Evolutionary conservation across 92 coral and sea anemone species (phyloP).

Genomic region (Micromussa lordhowensis): DNA sequence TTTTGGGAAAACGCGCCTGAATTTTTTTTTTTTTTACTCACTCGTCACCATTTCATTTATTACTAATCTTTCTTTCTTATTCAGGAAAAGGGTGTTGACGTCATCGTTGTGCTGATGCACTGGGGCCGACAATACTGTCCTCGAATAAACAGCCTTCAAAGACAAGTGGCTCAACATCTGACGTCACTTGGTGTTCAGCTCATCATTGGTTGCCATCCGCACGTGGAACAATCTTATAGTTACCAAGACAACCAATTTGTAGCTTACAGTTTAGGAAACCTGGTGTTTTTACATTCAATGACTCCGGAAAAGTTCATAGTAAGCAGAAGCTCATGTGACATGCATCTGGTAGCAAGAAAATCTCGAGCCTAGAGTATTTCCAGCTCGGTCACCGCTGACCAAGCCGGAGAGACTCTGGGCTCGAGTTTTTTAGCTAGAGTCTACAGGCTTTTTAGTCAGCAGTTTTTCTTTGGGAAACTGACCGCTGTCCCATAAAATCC

Average conservation of each 20-base stretch:
- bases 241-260: slow-evolving; percentile 44
- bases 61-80: neutral
- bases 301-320: slow-evolving; percentile 32
- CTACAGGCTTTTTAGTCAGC: too few relatives aligned
- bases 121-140: slow-evolving; percentile 61
- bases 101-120: slow-evolving; percentile 53
- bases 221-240: slow-evolving; percentile 47
- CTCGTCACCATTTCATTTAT: neutral
- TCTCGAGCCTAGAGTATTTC: too few relatives aligned
- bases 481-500: too few relatives aligned
- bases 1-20: too few relatives aligned
- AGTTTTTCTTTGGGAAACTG: too few relatives aligned
- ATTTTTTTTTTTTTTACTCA: too few relatives aligned
- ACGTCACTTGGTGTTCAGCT: slow-evolving; percentile 69
- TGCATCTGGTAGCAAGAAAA: too few relatives aligned
- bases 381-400: too few relatives aligned
- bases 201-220: slow-evolving; percentile 64
- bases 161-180: slow-evolving; percentile 50
- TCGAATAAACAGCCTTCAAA: slow-evolving; percentile 37
- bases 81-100: slow-evolving; percentile 42
- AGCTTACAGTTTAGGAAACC: slow-evolving; percentile 64
- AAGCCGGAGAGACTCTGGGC: too few relatives aligned
- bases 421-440: too few relatives aligned
- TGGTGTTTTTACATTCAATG: slow-evolving; percentile 40
- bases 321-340: neutral